phyloP scores from a whole-genome alignment of 2,797 vertebrate genomes.

The Xiphorhynchus erythropygius region DNA sequence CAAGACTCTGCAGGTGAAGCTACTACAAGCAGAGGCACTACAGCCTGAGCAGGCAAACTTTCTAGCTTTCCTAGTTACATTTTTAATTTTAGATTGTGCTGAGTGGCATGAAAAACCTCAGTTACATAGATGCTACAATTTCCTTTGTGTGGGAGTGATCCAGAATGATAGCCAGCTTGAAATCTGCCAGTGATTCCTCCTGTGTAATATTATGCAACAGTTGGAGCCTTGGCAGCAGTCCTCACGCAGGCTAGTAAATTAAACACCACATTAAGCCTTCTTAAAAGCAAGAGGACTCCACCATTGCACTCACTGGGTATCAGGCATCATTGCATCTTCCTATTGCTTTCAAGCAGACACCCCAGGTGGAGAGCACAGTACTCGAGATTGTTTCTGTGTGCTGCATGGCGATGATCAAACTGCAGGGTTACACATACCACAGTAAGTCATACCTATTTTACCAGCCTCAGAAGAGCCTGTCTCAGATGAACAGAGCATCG shows the following conservation, averaged over 20 bases:
- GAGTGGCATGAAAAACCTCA: constrained; percentile 22
- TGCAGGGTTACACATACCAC: not conserved
- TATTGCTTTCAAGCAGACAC: not conserved
- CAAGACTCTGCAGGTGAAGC: not conserved
- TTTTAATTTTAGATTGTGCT: constrained; percentile 35
- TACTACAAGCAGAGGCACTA: not conserved
- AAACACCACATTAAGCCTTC: not conserved
- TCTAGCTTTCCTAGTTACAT: not conserved
- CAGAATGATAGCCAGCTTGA: constrained; percentile 56
- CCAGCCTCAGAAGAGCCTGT: not conserved
- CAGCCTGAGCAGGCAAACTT: not conserved
- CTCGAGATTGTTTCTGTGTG: accelerated
- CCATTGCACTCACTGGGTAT: not conserved
- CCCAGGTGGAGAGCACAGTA: not conserved
- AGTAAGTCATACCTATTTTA: not conserved
- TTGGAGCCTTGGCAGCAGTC: constrained; percentile 31
- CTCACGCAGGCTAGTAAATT: not conserved
- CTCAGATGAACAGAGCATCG: accelerated
- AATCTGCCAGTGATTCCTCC: constrained; percentile 46
- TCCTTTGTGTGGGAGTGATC: constrained; percentile 62
- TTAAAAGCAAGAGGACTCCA: not conserved
- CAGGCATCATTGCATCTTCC: not conserved
- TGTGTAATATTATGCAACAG: constrained; percentile 55
- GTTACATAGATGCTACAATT: constrained; percentile 34
- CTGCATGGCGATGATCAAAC: accelerated